Percentiles rank a stretch among this genome's conserved stretches.
Conservation (phyloP, 2,888 invertebrate genomes). For the Lymantria dispar region DNA sequence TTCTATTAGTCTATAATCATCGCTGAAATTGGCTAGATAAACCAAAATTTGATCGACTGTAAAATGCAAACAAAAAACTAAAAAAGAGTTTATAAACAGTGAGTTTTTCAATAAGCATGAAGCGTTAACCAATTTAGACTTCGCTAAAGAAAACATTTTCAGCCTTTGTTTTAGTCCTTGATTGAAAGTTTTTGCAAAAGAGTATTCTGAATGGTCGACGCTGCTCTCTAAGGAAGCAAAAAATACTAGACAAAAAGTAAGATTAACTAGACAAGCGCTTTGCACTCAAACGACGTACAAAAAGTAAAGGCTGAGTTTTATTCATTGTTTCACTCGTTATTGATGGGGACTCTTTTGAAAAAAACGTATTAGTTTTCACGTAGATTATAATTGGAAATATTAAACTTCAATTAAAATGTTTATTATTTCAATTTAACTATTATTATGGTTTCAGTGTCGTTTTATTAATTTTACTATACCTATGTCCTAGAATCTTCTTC, state of each 20-base stretch:
- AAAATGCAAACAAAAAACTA: too few species aligned
- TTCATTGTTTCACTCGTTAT: not conserved
- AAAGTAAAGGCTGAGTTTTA: not conserved
- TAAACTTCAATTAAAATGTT: not conserved
- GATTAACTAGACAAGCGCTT: not conserved
- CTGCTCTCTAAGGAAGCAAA: not conserved
- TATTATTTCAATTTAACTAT: too few species aligned
- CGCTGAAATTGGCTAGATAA: too few species aligned
- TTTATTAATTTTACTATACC: too few species aligned
- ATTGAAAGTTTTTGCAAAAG: slow-evolving; percentile 1
- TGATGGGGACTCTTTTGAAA: not conserved
- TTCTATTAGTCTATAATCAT: too few species aligned
- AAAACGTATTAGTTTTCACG: not conserved
- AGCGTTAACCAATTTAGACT: too few species aligned
- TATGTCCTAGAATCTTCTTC: too few species aligned
- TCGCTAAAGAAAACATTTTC: not conserved
- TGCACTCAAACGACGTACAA: not conserved
- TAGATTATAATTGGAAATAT: not conserved
- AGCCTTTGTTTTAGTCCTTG: not conserved
- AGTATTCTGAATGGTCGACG: not conserved
- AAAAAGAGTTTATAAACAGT: too few species aligned
- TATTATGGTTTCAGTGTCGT: too few species aligned
- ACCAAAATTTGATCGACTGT: too few species aligned
- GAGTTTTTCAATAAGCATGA: too few species aligned
- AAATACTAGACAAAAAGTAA: not conserved